Evolutionary conservation across 2,797 vertebrate species (phyloP).

Genomic region (Lepidocolaptes lacrymiger): DNA sequence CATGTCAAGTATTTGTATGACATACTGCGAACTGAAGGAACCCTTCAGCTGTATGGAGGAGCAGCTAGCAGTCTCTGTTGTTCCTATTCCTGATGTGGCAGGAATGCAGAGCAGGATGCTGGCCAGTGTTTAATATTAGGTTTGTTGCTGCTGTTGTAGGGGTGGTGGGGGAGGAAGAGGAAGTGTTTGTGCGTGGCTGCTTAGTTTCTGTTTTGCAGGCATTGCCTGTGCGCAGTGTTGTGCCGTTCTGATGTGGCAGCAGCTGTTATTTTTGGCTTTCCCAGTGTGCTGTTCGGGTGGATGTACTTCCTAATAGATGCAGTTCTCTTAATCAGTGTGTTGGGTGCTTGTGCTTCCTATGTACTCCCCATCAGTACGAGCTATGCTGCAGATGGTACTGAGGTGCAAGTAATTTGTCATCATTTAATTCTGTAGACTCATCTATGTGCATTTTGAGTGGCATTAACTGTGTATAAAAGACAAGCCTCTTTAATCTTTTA

Average conservation of each 20-base stretch:
- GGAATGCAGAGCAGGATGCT: constrained; percentile 26
- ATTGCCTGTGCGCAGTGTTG: not conserved
- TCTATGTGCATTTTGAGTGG: not conserved
- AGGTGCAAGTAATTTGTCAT: not conserved
- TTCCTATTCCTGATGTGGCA: not conserved
- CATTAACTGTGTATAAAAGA: not conserved
- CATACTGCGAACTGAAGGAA: not conserved
- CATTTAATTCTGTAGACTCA: not conserved
- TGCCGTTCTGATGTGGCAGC: constrained; percentile 42
- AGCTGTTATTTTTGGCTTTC: constrained; percentile 57
- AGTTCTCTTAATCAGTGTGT: not conserved
- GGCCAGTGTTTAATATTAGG: not conserved
- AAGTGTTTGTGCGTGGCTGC: not conserved
- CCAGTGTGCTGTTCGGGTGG: not conserved
- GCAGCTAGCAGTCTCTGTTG: not conserved
- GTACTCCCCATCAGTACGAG: not conserved
- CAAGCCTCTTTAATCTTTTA: not conserved
- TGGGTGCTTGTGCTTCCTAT: not conserved
- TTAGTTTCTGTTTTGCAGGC: constrained; percentile 51
- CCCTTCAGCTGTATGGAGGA: not conserved
- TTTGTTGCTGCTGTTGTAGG: not conserved
- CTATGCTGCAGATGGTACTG: not conserved
- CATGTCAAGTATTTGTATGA: not conserved
- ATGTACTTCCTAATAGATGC: constrained; percentile 8
- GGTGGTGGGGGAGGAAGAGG: constrained; percentile 13